Evolutionary conservation across 2,888 invertebrate genomes (phyloP).

Genomic region (Choristoneura rosaceana): DNA sequence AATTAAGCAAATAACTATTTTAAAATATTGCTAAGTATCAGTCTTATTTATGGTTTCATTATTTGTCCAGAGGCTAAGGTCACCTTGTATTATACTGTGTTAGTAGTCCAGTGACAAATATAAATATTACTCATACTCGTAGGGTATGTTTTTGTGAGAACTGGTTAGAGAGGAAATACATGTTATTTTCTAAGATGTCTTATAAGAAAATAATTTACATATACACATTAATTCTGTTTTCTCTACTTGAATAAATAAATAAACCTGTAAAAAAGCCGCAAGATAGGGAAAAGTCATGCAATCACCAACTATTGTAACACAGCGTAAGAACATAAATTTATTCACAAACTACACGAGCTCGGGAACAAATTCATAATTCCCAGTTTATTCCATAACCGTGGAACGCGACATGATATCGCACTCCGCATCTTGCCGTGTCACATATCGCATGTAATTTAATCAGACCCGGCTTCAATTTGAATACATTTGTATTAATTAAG

Average conservation of each 20-base stretch:
- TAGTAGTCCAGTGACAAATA: too few species aligned
- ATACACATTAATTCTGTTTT: too few species aligned
- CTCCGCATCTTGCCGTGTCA: conserved; percentile 31
- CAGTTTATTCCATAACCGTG: conserved; percentile 9
- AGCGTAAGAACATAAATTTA: neutral
- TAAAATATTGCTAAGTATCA: too few species aligned
- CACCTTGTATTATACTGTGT: too few species aligned
- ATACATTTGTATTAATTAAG: conserved; percentile 67
- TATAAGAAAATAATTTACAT: too few species aligned
- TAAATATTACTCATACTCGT: too few species aligned
- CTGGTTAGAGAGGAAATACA: too few species aligned
- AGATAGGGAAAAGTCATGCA: neutral
- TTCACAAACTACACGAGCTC: conserved; percentile 3
- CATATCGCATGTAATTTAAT: conserved; percentile 62
- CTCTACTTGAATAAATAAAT: neutral
- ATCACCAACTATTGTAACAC: neutral
- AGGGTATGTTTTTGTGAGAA: too few species aligned
- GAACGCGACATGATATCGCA: conserved; percentile 21
- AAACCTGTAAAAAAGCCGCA: neutral
- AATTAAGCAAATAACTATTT: too few species aligned
- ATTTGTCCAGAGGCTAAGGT: too few species aligned
- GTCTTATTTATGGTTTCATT: too few species aligned
- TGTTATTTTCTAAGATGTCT: too few species aligned
- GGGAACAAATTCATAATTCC: conserved; percentile 20
- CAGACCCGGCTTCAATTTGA: conserved; percentile 69